Evolutionary conservation across 2,888 invertebrate species (phyloP).

Genomic region (Flabesymbios commensalis): DNA sequence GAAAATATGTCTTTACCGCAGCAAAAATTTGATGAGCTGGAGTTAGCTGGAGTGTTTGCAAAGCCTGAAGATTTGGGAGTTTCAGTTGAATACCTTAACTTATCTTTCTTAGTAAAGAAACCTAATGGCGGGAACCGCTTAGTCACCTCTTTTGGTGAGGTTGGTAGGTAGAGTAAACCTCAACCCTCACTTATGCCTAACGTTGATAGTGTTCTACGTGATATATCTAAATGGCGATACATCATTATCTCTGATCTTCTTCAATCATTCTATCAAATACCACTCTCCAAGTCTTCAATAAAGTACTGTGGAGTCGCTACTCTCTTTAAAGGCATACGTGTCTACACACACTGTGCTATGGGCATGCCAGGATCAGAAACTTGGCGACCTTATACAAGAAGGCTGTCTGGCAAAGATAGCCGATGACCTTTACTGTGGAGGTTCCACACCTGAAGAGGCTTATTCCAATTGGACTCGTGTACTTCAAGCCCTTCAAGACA

Average conservation of each 20-base stretch:
- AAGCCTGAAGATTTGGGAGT: slow-evolving; percentile 4
- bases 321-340: slow-evolving; percentile 33
- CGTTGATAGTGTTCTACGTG: slow-evolving; percentile 24
- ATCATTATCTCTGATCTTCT: slow-evolving; percentile 33
- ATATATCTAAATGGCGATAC: slow-evolving; percentile 35
- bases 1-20: neutral
- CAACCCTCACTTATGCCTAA: slow-evolving; percentile 21
- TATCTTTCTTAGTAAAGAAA: slow-evolving; percentile 9
- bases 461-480: slow-evolving; percentile 14
- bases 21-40: slow-evolving; percentile 7
- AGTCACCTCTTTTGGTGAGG: slow-evolving; percentile 11
- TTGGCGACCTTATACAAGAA: slow-evolving; percentile 24
- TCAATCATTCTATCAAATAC: slow-evolving; percentile 37
- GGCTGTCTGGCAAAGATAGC: slow-evolving; percentile 26
- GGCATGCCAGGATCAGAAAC: slow-evolving; percentile 41
- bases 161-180: slow-evolving; percentile 9
- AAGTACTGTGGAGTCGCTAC: slow-evolving; percentile 39
- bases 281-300: slow-evolving; percentile 33
- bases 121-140: slow-evolving; percentile 8
- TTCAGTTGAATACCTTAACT: slow-evolving; percentile 5
- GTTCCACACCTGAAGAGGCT: slow-evolving; percentile 2
- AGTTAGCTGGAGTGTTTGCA: slow-evolving; percentile 7
- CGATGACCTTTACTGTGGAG: slow-evolving; percentile 26
- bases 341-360: slow-evolving; percentile 39
- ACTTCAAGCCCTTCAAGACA: slow-evolving; percentile 11